Evolutionary conservation across 2,888 invertebrate species (phyloP).

Genomic region (Pyrrhia umbra): DNA sequence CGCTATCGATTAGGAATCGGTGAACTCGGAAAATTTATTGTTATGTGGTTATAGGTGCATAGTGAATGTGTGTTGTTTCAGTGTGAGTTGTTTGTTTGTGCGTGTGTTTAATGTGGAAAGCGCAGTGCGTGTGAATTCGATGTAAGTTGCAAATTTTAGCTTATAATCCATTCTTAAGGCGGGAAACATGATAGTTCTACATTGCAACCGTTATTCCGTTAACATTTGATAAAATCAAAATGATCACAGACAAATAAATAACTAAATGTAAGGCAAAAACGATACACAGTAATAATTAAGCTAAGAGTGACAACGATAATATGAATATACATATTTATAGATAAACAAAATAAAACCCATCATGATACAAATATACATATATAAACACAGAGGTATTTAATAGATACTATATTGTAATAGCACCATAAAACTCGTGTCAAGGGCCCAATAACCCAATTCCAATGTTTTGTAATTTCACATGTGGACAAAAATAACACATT

Average conservation of each 20-base stretch:
- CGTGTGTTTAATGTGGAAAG: slow-evolving; percentile 28
- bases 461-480: slow-evolving; percentile 69
- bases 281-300: neutral
- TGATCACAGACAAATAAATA: no score
- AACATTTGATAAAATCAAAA: no score
- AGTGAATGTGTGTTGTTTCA: slow-evolving; percentile 37
- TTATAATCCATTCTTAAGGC: neutral
- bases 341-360: neutral
- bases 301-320: neutral
- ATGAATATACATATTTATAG: no score
- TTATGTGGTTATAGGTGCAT: slow-evolving; percentile 47
- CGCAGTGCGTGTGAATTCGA: slow-evolving; percentile 39
- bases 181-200: neutral
- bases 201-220: neutral
- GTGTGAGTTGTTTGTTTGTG: slow-evolving; percentile 51
- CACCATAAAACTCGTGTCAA: slow-evolving; percentile 73
- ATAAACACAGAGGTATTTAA: slow-evolving; percentile 6
- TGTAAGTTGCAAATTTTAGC: slow-evolving; percentile 51
- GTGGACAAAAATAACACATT: slow-evolving; percentile 63
- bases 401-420: slow-evolving; percentile 30
- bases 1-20: slow-evolving; percentile 48
- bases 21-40: slow-evolving; percentile 42
- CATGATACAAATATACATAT: neutral
- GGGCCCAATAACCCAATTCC: slow-evolving; percentile 79
- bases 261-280: no score